These are phyloP conservation scores for Camptogramma bilineatum DNA, from an alignment of 2,888 invertebrate species.

Conservation along the genomic window DNA sequence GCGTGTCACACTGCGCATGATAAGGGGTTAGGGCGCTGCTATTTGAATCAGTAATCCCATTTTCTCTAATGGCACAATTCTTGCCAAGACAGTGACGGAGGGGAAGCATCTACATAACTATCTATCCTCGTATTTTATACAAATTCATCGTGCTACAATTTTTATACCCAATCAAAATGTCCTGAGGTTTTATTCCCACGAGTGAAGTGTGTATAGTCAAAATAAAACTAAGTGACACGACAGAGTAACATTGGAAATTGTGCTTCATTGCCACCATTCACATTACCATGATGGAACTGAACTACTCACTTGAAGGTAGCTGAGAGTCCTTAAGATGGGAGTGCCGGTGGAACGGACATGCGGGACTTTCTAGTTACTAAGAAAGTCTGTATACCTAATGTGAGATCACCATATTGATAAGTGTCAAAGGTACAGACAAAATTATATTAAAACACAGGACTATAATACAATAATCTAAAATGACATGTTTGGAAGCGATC, in stretches of 20 bases:
- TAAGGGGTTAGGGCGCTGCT: slow-evolving; percentile 13
- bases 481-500: neutral
- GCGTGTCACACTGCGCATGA: slow-evolving; percentile 19
- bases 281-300: too few species aligned
- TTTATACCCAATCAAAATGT: neutral
- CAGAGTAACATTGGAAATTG: slow-evolving; percentile 8
- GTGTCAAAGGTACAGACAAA: neutral
- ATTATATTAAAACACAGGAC: neutral
- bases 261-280: too few species aligned
- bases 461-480: too few species aligned
- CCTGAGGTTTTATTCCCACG: neutral
- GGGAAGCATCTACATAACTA: neutral
- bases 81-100: neutral
- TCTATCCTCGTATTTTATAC: neutral
- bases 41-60: neutral
- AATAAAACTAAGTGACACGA: slow-evolving; percentile 5
- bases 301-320: slow-evolving; percentile 14
- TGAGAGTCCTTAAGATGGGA: slow-evolving; percentile 9
- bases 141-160: neutral
- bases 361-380: slow-evolving; percentile 11
- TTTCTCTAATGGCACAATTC: slow-evolving; percentile 9
- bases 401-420: slow-evolving; percentile 3
- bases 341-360: neutral
- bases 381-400: slow-evolving; percentile 3
- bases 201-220: neutral